Evolutionary conservation across 2,797 vertebrate genomes (phyloP).

Genomic region (Alcedo atthis): DNA sequence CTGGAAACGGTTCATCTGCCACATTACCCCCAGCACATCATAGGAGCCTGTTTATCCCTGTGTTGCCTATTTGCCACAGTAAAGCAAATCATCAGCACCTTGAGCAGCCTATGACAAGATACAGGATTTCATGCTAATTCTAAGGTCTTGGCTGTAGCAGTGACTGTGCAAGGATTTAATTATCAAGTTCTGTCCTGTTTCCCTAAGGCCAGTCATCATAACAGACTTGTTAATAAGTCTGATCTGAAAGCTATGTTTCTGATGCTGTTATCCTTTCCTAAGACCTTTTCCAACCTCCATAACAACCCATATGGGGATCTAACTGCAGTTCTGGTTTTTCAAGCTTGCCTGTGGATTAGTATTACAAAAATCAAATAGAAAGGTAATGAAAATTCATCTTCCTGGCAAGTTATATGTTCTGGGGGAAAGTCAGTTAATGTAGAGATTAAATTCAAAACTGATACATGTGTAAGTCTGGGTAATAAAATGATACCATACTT

Average conservation of each 20-base stretch:
- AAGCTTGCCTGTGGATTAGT: background rate
- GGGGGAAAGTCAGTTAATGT: background rate
- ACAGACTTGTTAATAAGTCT: background rate
- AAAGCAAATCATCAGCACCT: background rate
- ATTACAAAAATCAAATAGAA: background rate
- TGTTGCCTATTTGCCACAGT: background rate
- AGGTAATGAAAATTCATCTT: constrained; percentile 12
- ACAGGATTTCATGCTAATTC: background rate
- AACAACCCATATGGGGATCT: background rate
- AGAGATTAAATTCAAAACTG: background rate
- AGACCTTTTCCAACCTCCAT: background rate
- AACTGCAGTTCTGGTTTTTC: background rate
- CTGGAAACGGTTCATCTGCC: background rate
- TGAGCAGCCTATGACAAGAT: background rate
- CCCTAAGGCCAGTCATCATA: background rate
- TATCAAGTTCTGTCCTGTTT: background rate
- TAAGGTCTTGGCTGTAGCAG: background rate
- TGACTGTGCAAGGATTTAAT: background rate
- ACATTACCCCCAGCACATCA: accelerated
- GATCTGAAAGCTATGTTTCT: background rate
- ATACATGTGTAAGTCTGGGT: background rate
- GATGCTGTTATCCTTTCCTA: background rate
- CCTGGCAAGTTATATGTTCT: background rate
- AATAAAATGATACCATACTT: background rate
- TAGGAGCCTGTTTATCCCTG: background rate